These are phyloP conservation scores for Drosophila formosana DNA, from an alignment of 2,888 invertebrate species.

Conservation along the genomic window DNA sequence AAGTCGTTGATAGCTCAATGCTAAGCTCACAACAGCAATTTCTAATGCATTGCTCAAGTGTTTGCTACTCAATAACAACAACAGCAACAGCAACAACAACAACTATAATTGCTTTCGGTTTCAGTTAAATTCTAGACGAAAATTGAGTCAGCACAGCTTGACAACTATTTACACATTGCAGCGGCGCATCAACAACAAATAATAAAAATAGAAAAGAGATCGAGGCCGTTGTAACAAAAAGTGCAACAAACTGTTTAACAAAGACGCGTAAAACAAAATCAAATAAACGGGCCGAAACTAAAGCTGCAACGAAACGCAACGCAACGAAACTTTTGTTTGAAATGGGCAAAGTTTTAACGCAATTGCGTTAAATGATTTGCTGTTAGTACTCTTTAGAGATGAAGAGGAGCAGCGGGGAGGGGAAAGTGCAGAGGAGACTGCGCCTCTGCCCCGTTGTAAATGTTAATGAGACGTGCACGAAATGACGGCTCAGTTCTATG, in stretches of 20 bases:
- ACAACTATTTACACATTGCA: slow-evolving; percentile 46
- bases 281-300: slow-evolving; percentile 31
- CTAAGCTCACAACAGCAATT: slow-evolving; percentile 11
- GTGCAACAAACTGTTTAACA: slow-evolving; percentile 59
- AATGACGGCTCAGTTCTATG: slow-evolving; percentile 50
- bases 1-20: slow-evolving; percentile 23
- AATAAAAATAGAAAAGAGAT: slow-evolving; percentile 40
- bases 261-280: slow-evolving; percentile 41
- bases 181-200: slow-evolving; percentile 36
- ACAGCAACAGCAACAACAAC: neutral
- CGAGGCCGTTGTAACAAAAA: slow-evolving; percentile 55
- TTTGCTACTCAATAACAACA: slow-evolving; percentile 16
- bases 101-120: slow-evolving; percentile 44
- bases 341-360: slow-evolving; percentile 75
- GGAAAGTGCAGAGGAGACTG: slow-evolving; percentile 7
- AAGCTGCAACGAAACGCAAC: slow-evolving; percentile 23
- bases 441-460: slow-evolving; percentile 54
- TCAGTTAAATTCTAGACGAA: slow-evolving; percentile 49
- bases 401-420: neutral
- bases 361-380: slow-evolving; percentile 78
- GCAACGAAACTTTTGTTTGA: slow-evolving; percentile 47
- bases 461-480: slow-evolving; percentile 76
- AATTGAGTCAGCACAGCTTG: slow-evolving; percentile 53
- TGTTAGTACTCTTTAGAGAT: neutral
- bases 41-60: slow-evolving; percentile 18